Evolutionary conservation across 1,140 invertebrate genomes (phyloP), one percentile per base, ranked within the genome.

Genomic region (Sesamia nonagrioides): DNA sequence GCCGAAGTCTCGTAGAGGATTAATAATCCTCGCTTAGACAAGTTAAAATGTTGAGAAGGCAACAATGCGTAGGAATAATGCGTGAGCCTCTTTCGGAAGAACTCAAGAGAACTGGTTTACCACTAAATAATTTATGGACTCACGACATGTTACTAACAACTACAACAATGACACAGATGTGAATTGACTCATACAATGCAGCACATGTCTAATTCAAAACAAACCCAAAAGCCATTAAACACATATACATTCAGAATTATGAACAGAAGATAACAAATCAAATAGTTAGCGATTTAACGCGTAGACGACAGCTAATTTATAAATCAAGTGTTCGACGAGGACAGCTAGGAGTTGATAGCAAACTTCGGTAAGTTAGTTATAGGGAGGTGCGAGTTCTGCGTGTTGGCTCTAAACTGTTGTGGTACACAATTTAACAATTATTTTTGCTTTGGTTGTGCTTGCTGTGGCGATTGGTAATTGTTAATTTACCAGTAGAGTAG

Each of bases 301-400:
- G 73, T 21, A 63, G 58, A 52, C 73, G 73, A 76, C 58, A 76
- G 42, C 15, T 76, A 76, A 76, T 76, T 76, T 76, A 76, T 76
- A 76, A 74, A 74, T 63, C 73, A 76, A 48, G 42, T 27, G 73
- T 76, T 56, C 35, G 63, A 45, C 54, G 35, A 18, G 35, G 58
- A 76, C 58, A 50, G 73, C 63, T 76, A 18, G 58, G 60, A 48
- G 58, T 76, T 76, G 27, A 60, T 58, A 60, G 60, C 21, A 58
- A 63, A 76, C 58, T 76, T 76, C 27, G 13, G 21, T 76, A 76
- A 76, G 56, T 76, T 18, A 61, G 58, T 76, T 76, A 76, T 11
- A 27, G 58, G 33, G 37, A 76, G 60, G 73, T 37, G 45, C 7
- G 73, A 50, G 13, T 6, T 21, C 58, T 61, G 58, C 45, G 73